Percentiles rank a stretch among this genome's conserved stretches.
These are phyloP conservation scores for Leptosomus discolor DNA, from an alignment of 2,113 vertebrate genomes.

Conservation along the genomic window DNA sequence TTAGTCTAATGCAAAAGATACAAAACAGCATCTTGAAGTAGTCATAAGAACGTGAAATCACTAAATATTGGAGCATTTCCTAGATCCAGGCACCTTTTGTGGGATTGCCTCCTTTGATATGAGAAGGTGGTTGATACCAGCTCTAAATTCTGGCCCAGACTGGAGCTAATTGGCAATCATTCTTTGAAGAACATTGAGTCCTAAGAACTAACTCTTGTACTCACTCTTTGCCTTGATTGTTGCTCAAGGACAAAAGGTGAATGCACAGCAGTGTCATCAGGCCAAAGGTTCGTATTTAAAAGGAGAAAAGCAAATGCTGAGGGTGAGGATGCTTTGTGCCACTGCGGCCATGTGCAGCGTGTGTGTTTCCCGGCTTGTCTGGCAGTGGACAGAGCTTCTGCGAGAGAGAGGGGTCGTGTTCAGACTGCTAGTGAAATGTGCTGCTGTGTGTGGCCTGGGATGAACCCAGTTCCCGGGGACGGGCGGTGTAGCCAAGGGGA, in stretches of 20 bases:
- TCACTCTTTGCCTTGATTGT: not conserved
- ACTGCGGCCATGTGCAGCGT: not conserved
- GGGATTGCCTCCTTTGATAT: not conserved
- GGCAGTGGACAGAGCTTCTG: not conserved
- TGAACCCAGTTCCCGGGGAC: accelerated
- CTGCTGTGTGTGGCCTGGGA: not conserved
- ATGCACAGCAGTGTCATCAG: not conserved
- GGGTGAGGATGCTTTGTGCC: not conserved
- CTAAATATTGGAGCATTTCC: not conserved
- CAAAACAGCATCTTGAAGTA: not conserved
- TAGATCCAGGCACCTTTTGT: not conserved
- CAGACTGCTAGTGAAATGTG: not conserved
- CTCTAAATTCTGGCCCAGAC: not conserved
- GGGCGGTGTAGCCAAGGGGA: not conserved
- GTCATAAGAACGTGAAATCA: not conserved
- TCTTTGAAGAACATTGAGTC: not conserved
- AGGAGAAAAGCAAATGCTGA: not conserved
- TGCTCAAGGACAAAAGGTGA: not conserved
- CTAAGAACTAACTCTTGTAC: not conserved
- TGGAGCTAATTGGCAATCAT: not conserved
- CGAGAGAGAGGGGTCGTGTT: accelerated
- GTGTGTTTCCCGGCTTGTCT: not conserved
- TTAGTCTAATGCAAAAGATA: not conserved
- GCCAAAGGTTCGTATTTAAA: not conserved
- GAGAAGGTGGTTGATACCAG: not conserved